Conservation (phyloP, 2,888 invertebrate species). For the Neoscelio sp. region DNA sequence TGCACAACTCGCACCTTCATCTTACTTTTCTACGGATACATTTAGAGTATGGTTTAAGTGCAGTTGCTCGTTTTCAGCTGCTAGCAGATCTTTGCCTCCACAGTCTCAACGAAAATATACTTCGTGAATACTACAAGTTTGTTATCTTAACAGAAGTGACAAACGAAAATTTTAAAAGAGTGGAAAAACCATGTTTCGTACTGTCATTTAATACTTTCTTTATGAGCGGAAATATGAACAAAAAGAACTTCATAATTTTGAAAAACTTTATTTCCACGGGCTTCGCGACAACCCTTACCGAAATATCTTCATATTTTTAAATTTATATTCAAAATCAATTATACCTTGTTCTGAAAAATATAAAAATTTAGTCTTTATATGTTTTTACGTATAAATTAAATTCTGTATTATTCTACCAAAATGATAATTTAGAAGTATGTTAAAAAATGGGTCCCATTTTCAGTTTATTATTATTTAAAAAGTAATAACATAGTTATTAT, state of each 20-base stretch:
- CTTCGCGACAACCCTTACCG: background rate
- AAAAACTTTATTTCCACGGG: background rate
- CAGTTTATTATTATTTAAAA: no score
- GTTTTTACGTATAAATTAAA: no score
- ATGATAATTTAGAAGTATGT: no score
- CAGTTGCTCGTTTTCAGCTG: conserved; percentile 48
- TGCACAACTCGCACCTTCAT: conserved; percentile 30
- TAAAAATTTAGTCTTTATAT: no score
- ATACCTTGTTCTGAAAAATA: no score
- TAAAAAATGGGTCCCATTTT: no score
- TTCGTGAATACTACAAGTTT: conserved; percentile 31
- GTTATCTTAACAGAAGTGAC: conserved; percentile 33
- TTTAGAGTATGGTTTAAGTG: conserved; percentile 38
- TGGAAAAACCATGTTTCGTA: conserved; percentile 1
- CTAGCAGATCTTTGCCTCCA: conserved; percentile 7
- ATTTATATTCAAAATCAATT: no score
- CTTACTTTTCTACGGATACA: conserved; percentile 32
- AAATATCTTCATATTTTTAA: background rate
- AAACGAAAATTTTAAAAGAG: conserved; percentile 19
- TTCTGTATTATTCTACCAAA: no score
- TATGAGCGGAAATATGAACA: background rate
- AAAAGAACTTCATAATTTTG: background rate
- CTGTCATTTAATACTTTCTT: conserved; percentile 3
- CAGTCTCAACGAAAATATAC: conserved; percentile 7
- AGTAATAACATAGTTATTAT: no score